A percentile compares a stretch with the other conserved stretches of the same genome.
Evolutionary conservation across 2,113 vertebrate species (phyloP).

Genomic region (Orycteropus afer): DNA sequence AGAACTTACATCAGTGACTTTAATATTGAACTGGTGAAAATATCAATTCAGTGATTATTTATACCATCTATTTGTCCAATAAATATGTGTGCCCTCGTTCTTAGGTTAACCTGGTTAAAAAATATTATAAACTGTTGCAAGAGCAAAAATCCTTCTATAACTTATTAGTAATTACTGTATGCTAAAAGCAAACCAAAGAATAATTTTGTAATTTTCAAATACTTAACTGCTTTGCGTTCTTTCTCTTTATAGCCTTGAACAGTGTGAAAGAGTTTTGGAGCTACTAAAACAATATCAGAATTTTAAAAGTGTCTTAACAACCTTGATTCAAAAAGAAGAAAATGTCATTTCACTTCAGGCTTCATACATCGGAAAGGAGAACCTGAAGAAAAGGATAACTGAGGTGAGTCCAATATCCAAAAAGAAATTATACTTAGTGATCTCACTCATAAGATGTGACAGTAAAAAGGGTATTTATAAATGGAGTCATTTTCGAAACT

Average conservation of each 20-base stretch:
- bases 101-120: neutral
- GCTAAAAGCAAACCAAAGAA: neutral
- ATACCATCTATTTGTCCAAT: neutral
- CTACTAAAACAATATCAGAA: constrained; percentile 94
- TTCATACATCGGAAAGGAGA: constrained; percentile 96
- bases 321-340: constrained; percentile 93
- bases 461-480: neutral
- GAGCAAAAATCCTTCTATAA: neutral
- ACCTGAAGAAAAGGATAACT: constrained; percentile 90
- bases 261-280: constrained; percentile 90
- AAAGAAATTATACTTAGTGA: accelerated
- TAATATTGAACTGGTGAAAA: neutral
- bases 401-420: constrained; percentile 85
- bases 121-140: neutral
- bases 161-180: neutral
- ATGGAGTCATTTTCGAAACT: neutral
- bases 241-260: constrained; percentile 87
- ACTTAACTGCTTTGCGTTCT: neutral
- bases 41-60: neutral
- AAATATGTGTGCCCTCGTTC: neutral
- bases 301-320: constrained; percentile 88
- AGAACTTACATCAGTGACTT: neutral
- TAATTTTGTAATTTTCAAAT: neutral
- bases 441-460: accelerated
- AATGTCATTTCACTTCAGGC: constrained; percentile 88